Conservation (phyloP, 2,797 vertebrate genomes). For the Craterocephalus amniculus region DNA sequence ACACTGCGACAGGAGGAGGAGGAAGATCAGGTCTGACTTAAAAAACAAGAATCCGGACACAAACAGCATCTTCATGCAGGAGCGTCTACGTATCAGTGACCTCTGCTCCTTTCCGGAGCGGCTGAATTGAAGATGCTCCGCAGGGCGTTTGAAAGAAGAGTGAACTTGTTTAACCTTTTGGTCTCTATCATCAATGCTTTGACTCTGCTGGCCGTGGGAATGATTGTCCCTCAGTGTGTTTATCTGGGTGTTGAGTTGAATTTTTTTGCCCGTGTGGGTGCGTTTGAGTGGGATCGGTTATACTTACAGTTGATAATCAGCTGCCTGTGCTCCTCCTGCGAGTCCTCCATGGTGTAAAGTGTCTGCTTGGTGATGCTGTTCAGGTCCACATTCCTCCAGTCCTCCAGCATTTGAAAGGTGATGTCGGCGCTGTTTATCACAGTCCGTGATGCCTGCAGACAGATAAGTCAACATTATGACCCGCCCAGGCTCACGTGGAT, state of each 20-base stretch:
- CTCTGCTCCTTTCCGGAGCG: slow-evolving; percentile 67
- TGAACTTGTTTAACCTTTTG: slow-evolving; percentile 83
- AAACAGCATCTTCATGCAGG: slow-evolving; percentile 31
- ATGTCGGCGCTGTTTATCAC: slow-evolving; percentile 99
- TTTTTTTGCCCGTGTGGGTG: slow-evolving; percentile 17
- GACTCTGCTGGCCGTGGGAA: slow-evolving; percentile 82
- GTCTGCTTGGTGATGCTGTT: slow-evolving; percentile 99
- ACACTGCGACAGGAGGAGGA: slow-evolving; percentile 84
- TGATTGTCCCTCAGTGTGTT: slow-evolving; percentile 53
- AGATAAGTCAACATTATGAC: slow-evolving; percentile 64
- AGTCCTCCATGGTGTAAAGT: slow-evolving; percentile 98
- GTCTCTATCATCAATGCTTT: slow-evolving; percentile 73
- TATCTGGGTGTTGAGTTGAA: slow-evolving; percentile 26
- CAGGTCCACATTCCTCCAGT: slow-evolving; percentile 99
- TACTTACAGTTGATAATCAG: slow-evolving; percentile 94
- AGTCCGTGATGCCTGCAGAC: slow-evolving; percentile 91
- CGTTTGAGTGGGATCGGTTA: slow-evolving; percentile 21
- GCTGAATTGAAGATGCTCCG: slow-evolving; percentile 73
- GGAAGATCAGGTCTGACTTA: slow-evolving; percentile 9
- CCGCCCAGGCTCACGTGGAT: slow-evolving; percentile 28
- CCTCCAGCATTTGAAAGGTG: slow-evolving; percentile 99
- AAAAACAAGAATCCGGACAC: slow-evolving; percentile 6
- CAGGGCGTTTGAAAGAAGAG: slow-evolving; percentile 69
- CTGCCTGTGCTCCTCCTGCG: slow-evolving; percentile 94
- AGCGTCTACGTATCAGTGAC: slow-evolving; percentile 61